Evolutionary conservation across 2,113 vertebrate species (phyloP), one percentile per base, ranked within the genome.

Genomic region (Limanda limanda): DNA sequence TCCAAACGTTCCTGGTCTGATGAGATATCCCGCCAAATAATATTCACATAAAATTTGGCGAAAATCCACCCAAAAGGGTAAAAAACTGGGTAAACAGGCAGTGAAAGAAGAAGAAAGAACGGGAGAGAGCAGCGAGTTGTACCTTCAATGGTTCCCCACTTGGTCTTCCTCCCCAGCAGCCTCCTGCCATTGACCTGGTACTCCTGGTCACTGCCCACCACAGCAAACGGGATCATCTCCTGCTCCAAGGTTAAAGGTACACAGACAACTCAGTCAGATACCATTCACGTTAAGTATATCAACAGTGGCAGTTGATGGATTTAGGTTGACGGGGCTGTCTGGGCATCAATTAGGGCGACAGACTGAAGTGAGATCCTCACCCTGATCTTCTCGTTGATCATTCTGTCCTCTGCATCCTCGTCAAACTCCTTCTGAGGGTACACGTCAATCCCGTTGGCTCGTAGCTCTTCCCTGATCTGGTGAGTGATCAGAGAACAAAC

Each of bases 81-180:
- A 35, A 35, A 8, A 35, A 35, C 31, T 35, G 31, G 31, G 31
- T 35, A 7, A 35, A 35, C 31, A 35, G 31, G 40, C 40, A 14
- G 12, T 42, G 13, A 42, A 42, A 11, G 40, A 47, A 11, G 14
- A 51, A 1, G 5, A 21, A 25, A 42, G 35, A 20, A 27, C 18
- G 24, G 13, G 27, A 47, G 17, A 24, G 14, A 52, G 12, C 13
- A 48, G n/a, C 24, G 14, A 56, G 11, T 15, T 67, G 11, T 94
- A 99, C 98, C 98, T 99, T 99, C 98, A 68, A 99, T 98, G 85
- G 97, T 99, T 86, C 98, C 98, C 98, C 98, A 99, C 69, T 98
- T 99, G 82, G 98, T 99, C 90, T 99, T 99, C 81, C 98, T 95
- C 62, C 98, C 98, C 59, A 99, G 95, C 86, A 99, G 96, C 90